Evolutionary conservation across 1,140 invertebrate species (phyloP).

Genomic region (Trichomalopsis sarcophagae): DNA sequence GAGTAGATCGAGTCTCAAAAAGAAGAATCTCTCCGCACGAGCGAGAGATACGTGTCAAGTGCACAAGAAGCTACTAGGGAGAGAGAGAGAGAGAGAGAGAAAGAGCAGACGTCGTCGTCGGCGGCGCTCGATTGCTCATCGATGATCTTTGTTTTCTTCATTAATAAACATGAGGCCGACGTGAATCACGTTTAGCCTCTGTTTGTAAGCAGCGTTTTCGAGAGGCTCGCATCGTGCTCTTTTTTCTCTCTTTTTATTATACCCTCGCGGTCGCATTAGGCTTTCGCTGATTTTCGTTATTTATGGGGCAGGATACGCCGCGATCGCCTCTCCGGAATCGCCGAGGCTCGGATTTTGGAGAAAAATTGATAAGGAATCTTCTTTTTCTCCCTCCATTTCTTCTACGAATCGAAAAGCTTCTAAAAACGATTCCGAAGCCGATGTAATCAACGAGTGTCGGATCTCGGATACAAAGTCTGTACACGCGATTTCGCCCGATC

Average conservation of each 20-base stretch:
- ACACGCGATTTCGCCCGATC: too few relatives aligned
- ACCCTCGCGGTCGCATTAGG: neutral
- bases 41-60: constrained; percentile 31
- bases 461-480: too few relatives aligned
- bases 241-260: neutral
- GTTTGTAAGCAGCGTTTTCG: constrained; percentile 36
- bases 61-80: neutral
- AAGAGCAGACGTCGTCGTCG: neutral
- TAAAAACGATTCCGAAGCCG: neutral
- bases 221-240: neutral
- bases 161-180: constrained; percentile 46
- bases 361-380: neutral
- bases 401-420: too few relatives aligned
- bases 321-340: neutral
- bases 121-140: constrained; percentile 35
- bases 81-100: neutral
- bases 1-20: neutral
- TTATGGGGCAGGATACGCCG: neutral
- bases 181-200: constrained; percentile 41
- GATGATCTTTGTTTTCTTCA: constrained; percentile 50
- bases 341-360: neutral
- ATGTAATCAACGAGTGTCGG: neutral
- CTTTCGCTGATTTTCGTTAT: neutral
- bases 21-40: constrained; percentile 14
- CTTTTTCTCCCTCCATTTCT: too few relatives aligned